phyloP scores from a whole-genome alignment of 2,797 vertebrate genomes.

The Phrynocephalus vlangalii region DNA sequence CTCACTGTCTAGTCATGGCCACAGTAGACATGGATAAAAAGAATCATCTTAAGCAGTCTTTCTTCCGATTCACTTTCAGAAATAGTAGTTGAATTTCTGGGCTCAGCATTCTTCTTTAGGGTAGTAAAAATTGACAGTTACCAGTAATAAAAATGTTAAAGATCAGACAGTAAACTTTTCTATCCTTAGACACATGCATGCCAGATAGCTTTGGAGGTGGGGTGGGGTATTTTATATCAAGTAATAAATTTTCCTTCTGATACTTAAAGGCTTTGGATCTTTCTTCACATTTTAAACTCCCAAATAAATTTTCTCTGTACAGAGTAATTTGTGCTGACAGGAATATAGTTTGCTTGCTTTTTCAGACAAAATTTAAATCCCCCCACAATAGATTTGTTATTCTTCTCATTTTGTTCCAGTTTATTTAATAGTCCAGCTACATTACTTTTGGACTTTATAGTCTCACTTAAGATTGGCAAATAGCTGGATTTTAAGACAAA shows the following conservation, averaged over 20 bases:
- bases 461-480: not conserved
- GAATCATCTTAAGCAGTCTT: not conserved
- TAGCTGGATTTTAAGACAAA: not conserved
- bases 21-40: not conserved
- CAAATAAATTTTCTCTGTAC: not conserved
- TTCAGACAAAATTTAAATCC: constrained; percentile 3
- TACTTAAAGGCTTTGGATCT: not conserved
- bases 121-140: not conserved
- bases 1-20: too few species aligned
- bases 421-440: not conserved
- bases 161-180: not conserved
- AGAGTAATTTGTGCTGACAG: not conserved
- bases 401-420: not conserved
- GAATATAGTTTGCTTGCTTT: constrained; percentile 12
- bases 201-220: not conserved
- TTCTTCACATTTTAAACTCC: not conserved
- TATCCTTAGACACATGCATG: not conserved
- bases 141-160: not conserved
- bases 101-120: not conserved
- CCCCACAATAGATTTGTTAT: not conserved
- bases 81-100: not conserved
- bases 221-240: not conserved
- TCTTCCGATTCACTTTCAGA: not conserved
- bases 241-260: constrained; percentile 5
- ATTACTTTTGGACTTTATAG: not conserved